Conservation (phyloP, 2,113 vertebrate genomes). For the Capra hircus region DNA sequence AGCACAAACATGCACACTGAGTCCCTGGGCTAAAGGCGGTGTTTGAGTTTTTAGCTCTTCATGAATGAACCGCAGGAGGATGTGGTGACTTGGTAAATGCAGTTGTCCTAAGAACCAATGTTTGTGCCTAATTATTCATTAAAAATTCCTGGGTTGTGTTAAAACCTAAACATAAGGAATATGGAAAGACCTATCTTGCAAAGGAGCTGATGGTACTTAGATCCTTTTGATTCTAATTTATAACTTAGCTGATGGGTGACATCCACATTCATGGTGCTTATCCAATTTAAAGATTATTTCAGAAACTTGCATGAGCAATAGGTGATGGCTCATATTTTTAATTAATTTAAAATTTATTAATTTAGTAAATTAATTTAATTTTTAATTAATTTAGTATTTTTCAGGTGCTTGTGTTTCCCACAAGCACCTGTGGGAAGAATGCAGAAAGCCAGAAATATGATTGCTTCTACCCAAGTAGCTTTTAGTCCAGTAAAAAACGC, state of each 20-base stretch:
- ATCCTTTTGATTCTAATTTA: neutral
- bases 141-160: neutral
- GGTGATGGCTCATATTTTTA: neutral
- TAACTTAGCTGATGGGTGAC: neutral
- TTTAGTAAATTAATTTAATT: neutral
- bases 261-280: neutral
- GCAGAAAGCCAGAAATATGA: neutral
- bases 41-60: constrained; percentile 9
- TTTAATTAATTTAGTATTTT: neutral
- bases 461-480: neutral
- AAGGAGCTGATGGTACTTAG: neutral
- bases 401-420: neutral
- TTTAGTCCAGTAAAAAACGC: neutral
- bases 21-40: neutral
- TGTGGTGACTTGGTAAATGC: constrained; percentile 18
- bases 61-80: constrained; percentile 28
- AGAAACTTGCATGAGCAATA: neutral
- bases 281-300: neutral
- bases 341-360: neutral
- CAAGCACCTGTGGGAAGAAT: neutral
- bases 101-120: neutral
- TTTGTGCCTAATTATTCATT: neutral
- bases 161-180: neutral
- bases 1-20: neutral
- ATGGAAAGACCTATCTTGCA: neutral